Evolutionary conservation across 1,140 invertebrate species (phyloP).

Genomic region (Cydia pomonella): DNA sequence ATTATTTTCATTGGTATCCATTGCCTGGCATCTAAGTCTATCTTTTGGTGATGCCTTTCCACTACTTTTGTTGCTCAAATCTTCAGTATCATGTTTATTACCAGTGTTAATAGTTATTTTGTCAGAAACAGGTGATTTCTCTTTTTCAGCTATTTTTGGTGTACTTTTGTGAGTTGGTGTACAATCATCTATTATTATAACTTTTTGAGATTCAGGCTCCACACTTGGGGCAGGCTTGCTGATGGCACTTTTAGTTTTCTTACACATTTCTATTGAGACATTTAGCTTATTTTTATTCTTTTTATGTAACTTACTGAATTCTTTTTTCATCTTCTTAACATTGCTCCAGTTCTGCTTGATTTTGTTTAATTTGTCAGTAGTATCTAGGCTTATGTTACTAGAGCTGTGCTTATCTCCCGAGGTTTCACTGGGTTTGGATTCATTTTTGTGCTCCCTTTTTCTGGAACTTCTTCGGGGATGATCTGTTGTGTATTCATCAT

Average conservation of each 20-base stretch:
- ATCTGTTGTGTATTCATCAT: slow-evolving; percentile 51
- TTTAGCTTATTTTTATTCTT: slow-evolving; percentile 68
- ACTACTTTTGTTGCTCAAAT: slow-evolving; percentile 39
- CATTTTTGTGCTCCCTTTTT: slow-evolving; percentile 52
- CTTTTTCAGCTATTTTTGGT: slow-evolving; percentile 29
- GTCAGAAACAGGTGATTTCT: slow-evolving; percentile 35
- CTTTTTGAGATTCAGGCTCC: neutral
- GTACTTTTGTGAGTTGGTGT: too few species aligned
- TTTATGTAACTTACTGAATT: slow-evolving; percentile 70
- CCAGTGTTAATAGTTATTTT: slow-evolving; percentile 24
- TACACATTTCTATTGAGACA: slow-evolving; percentile 71
- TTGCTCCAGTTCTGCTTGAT: slow-evolving; percentile 65
- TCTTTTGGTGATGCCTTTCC: slow-evolving; percentile 29
- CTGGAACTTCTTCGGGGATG: slow-evolving; percentile 67
- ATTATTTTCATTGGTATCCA: slow-evolving; percentile 24
- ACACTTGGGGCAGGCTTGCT: slow-evolving; percentile 37
- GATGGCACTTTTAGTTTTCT: slow-evolving; percentile 50
- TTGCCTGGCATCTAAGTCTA: neutral
- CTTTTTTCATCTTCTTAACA: slow-evolving; percentile 71
- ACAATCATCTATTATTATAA: slow-evolving; percentile 24
- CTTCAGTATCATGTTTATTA: slow-evolving; percentile 42
- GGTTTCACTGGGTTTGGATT: slow-evolving; percentile 37
- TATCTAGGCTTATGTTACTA: slow-evolving; percentile 47
- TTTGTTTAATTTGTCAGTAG: slow-evolving; percentile 49
- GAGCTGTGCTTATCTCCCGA: slow-evolving; percentile 44